Conservation (phyloP, 2,888 invertebrate genomes). For the Hoplodrina blanda region DNA sequence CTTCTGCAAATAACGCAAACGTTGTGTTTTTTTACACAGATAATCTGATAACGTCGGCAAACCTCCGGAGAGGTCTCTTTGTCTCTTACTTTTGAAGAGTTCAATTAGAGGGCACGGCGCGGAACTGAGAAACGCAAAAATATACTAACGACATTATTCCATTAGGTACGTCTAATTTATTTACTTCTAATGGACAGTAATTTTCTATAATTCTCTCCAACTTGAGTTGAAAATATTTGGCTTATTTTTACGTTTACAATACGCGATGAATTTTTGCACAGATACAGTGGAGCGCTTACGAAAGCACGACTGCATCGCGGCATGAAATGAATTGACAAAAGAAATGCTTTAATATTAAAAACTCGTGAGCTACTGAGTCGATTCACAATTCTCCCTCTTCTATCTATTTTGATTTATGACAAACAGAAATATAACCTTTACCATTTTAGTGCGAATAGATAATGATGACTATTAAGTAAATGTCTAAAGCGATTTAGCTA, state of each 20-base stretch:
- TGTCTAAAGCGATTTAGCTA: neutral
- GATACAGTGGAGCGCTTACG: conserved; percentile 18
- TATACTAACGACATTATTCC: conserved; percentile 28
- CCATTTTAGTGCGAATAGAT: neutral
- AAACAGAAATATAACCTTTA: conserved; percentile 14
- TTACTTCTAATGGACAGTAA: conserved; percentile 29
- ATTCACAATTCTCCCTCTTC: conserved; percentile 19
- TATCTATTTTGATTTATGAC: conserved; percentile 22
- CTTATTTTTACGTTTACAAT: conserved; percentile 31
- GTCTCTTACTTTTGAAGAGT: conserved; percentile 55
- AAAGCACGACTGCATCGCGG: conserved; percentile 21
- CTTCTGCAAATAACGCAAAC: conserved; percentile 59
- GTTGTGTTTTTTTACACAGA: conserved; percentile 62
- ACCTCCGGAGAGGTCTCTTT: conserved; percentile 60
- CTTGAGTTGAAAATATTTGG: conserved; percentile 7
- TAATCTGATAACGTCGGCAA: conserved; percentile 65
- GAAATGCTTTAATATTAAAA: conserved; percentile 32
- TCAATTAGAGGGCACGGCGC: conserved; percentile 51
- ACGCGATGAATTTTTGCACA: conserved; percentile 24
- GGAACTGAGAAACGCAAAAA: conserved; percentile 40
- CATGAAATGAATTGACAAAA: conserved; percentile 46
- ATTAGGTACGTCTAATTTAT: conserved; percentile 49
- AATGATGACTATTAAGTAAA: neutral
- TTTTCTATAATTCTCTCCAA: conserved; percentile 16
- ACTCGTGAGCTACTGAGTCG: conserved; percentile 31